phyloP scores from a whole-genome alignment of 2,888 invertebrate genomes.

The Orthosia gracilis region DNA sequence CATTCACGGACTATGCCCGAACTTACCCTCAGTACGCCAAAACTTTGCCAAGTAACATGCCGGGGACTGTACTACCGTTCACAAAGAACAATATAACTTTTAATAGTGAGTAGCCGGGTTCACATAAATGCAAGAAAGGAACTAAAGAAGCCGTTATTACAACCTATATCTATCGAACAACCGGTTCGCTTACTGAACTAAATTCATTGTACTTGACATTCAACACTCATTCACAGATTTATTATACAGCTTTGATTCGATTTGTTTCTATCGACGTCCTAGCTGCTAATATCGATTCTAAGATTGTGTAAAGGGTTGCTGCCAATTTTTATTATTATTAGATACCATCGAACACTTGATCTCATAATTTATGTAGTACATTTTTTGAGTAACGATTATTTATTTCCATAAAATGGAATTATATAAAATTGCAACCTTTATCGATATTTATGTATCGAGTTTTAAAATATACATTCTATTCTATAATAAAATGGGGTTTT shows the following conservation, averaged over 20 bases:
- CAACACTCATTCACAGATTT: slow-evolving; percentile 52
- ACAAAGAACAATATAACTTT: slow-evolving; percentile 13
- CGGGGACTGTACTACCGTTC: background rate
- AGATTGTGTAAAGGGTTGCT: slow-evolving; percentile 7
- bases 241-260: slow-evolving; percentile 30
- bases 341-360: slow-evolving; percentile 40
- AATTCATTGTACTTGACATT: slow-evolving; percentile 80
- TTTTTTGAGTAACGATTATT: slow-evolving; percentile 47
- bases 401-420: slow-evolving; percentile 63
- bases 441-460: slow-evolving; percentile 54
- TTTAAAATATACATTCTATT: slow-evolving; percentile 52
- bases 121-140: slow-evolving; percentile 84
- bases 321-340: slow-evolving; percentile 17
- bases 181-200: slow-evolving; percentile 72
- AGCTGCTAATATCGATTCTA: slow-evolving; percentile 24
- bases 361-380: slow-evolving; percentile 31
- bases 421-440: slow-evolving; percentile 55
- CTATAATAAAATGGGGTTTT: slow-evolving; percentile 62
- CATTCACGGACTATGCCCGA: too few relatives aligned
- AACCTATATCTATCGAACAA: slow-evolving; percentile 74
- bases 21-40: too few relatives aligned
- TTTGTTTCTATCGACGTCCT: slow-evolving; percentile 28
- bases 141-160: slow-evolving; percentile 73
- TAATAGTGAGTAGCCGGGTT: slow-evolving; percentile 59
- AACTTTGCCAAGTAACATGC: too few relatives aligned